These are phyloP conservation scores for Leptarthrus brevirostris DNA, from an alignment of 2,888 invertebrate species.

Conservation along the genomic window DNA sequence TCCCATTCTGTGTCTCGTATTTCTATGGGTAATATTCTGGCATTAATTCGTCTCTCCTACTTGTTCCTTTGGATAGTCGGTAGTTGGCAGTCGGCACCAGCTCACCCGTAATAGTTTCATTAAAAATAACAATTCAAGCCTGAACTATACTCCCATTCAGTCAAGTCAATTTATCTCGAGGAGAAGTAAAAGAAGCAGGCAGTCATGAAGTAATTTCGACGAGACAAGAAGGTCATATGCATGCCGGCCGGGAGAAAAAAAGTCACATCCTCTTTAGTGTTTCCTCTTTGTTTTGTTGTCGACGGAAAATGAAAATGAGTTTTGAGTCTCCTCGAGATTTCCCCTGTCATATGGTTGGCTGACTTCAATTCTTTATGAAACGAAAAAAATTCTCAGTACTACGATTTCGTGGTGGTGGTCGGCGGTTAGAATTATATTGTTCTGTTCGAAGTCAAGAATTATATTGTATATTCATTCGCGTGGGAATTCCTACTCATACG, in stretches of 20 bases:
- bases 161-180: neutral
- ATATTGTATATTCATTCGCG: neutral
- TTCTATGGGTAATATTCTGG: too few relatives aligned
- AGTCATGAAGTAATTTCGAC: neutral
- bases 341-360: conserved; percentile 3
- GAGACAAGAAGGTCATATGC: neutral
- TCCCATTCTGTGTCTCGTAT: too few relatives aligned
- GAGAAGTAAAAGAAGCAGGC: neutral
- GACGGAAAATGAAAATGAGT: neutral
- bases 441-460: neutral
- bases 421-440: neutral
- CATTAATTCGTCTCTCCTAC: too few relatives aligned
- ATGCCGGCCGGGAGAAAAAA: neutral
- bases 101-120: neutral
- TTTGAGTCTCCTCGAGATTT: neutral
- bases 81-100: too few relatives aligned
- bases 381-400: neutral
- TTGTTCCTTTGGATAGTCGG: too few relatives aligned
- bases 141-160: neutral
- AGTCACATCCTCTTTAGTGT: conserved; percentile 20
- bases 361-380: neutral
- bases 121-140: neutral
- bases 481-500: conserved; percentile 24
- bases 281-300: conserved; percentile 23
- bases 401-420: neutral